Evolutionary conservation across 2,888 invertebrate species (phyloP).

Genomic region (Girardia tigrina): DNA sequence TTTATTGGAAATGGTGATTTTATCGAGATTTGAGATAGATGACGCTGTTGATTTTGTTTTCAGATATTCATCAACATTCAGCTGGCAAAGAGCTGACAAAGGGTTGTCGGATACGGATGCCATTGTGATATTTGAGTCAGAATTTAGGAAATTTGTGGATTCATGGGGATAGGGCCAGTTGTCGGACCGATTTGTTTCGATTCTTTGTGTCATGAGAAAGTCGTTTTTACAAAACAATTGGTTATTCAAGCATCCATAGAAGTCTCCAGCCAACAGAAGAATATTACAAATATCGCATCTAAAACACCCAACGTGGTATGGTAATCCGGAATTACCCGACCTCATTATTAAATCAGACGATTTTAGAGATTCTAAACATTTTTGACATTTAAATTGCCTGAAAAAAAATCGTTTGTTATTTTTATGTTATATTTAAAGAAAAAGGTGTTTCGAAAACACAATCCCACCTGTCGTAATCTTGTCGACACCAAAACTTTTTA

Average conservation of each 20-base stretch:
- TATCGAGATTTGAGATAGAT: background rate
- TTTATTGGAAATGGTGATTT: background rate
- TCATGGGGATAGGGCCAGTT: background rate
- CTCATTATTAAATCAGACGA: background rate
- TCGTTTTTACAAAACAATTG: slow-evolving; percentile 1
- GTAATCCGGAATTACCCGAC: background rate
- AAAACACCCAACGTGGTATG: slow-evolving; percentile 23
- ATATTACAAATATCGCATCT: background rate
- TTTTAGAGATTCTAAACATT: background rate
- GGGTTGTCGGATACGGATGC: background rate
- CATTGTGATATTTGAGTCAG: background rate
- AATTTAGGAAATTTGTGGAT: background rate
- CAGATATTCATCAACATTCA: background rate
- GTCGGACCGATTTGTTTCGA: background rate
- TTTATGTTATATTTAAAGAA: too few species aligned
- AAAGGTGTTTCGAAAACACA: too few species aligned
- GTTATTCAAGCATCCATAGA: slow-evolving; percentile 17
- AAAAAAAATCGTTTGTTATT: too few species aligned
- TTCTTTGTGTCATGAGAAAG: background rate
- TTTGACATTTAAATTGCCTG: slow-evolving; percentile 16
- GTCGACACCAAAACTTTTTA: slow-evolving; percentile 11
- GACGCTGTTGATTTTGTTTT: background rate
- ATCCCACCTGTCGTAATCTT: slow-evolving; percentile 11
- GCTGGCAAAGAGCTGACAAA: background rate
- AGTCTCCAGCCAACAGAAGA: background rate